phyloP scores from a whole-genome alignment of 2,797 vertebrate genomes.

The Sylvia borin region DNA sequence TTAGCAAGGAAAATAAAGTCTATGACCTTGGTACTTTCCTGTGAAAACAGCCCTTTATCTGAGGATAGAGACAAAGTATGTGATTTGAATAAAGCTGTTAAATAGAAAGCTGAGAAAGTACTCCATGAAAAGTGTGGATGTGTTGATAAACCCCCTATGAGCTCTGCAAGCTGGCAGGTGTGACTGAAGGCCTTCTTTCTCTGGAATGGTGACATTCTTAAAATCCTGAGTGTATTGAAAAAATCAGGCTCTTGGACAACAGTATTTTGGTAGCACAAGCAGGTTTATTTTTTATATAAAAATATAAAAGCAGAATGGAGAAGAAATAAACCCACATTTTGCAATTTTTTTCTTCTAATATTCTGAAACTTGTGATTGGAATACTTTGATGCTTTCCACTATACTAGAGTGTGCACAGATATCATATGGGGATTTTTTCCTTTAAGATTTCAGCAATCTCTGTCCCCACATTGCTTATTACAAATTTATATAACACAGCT shows the following conservation, averaged over 20 bases:
- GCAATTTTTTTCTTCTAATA: not conserved
- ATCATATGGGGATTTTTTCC: not conserved
- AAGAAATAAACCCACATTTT: not conserved
- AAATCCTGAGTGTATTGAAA: not conserved
- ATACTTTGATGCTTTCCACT: not conserved
- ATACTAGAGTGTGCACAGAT: not conserved
- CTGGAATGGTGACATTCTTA: not conserved
- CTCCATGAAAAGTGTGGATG: not conserved
- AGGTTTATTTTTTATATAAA: not conserved
- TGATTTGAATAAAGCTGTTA: conserved; percentile 16
- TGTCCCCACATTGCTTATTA: not conserved
- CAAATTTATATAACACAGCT: conserved; percentile 28
- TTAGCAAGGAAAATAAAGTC: not conserved
- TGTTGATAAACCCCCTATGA: not conserved
- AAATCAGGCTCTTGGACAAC: not conserved
- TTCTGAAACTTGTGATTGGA: not conserved
- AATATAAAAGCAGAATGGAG: not conserved
- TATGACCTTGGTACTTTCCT: not conserved
- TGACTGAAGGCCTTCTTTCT: not conserved
- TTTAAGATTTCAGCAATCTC: not conserved
- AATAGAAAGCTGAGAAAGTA: not conserved
- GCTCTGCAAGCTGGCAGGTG: not conserved
- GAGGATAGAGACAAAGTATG: not conserved
- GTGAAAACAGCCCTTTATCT: not conserved
- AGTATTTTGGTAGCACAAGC: not conserved